Conservation (phyloP, 2,797 vertebrate genomes). For the Pipistrellus pygmaeus region DNA sequence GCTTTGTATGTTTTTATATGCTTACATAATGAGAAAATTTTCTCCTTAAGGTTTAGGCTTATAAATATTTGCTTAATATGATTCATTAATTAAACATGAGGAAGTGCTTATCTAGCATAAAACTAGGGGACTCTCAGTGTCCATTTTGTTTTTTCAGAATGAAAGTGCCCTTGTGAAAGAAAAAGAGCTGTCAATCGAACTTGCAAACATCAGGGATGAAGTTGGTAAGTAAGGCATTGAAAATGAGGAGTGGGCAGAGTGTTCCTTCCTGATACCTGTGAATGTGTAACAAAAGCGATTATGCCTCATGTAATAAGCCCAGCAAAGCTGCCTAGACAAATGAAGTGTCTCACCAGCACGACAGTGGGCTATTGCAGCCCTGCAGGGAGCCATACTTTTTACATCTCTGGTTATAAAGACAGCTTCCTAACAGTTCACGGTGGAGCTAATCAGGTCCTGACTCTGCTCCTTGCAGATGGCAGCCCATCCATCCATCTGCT, state of each 20-base stretch:
- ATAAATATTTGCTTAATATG: slow-evolving; percentile 72
- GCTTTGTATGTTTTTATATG: slow-evolving; percentile 33
- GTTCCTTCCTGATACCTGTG: slow-evolving; percentile 64
- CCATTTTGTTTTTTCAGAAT: slow-evolving; percentile 90
- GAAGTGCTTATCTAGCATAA: slow-evolving; percentile 77
- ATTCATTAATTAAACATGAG: slow-evolving; percentile 80
- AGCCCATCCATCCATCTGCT: not conserved
- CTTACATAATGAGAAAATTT: slow-evolving; percentile 50
- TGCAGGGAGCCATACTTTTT: not conserved
- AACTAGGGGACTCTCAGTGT: slow-evolving; percentile 74
- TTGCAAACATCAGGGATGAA: slow-evolving; percentile 98
- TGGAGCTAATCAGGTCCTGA: slow-evolving; percentile 15
- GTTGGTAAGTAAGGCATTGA: slow-evolving; percentile 93
- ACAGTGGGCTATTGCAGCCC: slow-evolving; percentile 13
- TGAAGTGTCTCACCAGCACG: not conserved
- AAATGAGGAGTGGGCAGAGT: slow-evolving; percentile 59
- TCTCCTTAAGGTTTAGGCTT: not conserved
- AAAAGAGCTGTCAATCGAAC: slow-evolving; percentile 94
- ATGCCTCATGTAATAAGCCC: not conserved
- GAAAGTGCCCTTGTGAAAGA: slow-evolving; percentile 94
- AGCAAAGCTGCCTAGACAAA: not conserved
- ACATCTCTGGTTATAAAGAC: slow-evolving; percentile 21
- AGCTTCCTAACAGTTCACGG: not conserved
- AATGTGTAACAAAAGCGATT: slow-evolving; percentile 57
- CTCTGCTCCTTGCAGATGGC: slow-evolving; percentile 40